These are phyloP conservation scores for Habroteleia sp. DNA, from an alignment of 2,888 invertebrate genomes.

Conservation along the genomic window DNA sequence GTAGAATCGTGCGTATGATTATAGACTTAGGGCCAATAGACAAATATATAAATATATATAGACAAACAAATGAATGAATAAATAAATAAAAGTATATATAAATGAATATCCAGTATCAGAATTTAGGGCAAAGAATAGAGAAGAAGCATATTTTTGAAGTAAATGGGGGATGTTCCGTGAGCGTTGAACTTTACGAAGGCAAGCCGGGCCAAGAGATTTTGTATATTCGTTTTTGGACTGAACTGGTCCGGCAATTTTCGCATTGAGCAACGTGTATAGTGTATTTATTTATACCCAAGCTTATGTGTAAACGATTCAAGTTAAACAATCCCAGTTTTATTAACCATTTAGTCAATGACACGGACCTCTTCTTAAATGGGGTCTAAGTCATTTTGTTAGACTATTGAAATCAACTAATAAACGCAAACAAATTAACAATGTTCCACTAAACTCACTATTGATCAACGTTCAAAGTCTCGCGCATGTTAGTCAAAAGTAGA, in stretches of 20 bases:
- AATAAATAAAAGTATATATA: slow-evolving; percentile 40
- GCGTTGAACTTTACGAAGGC: slow-evolving; percentile 25
- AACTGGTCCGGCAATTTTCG: slow-evolving; percentile 41
- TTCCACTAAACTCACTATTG: slow-evolving; percentile 27
- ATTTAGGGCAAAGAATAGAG: slow-evolving; percentile 66
- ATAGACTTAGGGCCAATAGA: slow-evolving; percentile 41
- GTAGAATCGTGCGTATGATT: slow-evolving; percentile 35
- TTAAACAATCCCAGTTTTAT: slow-evolving; percentile 22
- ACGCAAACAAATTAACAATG: slow-evolving; percentile 26
- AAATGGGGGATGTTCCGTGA: slow-evolving; percentile 67
- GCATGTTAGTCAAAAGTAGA: slow-evolving; percentile 26
- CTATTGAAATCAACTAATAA: slow-evolving; percentile 5
- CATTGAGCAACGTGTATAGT: slow-evolving; percentile 37
- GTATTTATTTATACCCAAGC: slow-evolving; percentile 58
- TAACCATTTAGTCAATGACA: slow-evolving; percentile 18
- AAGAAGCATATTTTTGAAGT: slow-evolving; percentile 78
- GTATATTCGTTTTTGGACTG: slow-evolving; percentile 58
- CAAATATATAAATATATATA: slow-evolving; percentile 29
- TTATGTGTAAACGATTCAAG: slow-evolving; percentile 14
- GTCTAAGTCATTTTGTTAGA: slow-evolving; percentile 16
- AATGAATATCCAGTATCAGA: slow-evolving; percentile 59
- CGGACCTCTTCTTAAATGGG: slow-evolving; percentile 14
- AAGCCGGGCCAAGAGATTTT: slow-evolving; percentile 55
- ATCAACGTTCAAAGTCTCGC: slow-evolving; percentile 32
- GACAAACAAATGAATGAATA: slow-evolving; percentile 24